phyloP scores from a whole-genome alignment of 2,113 vertebrate species.

The Nanorana parkeri region DNA sequence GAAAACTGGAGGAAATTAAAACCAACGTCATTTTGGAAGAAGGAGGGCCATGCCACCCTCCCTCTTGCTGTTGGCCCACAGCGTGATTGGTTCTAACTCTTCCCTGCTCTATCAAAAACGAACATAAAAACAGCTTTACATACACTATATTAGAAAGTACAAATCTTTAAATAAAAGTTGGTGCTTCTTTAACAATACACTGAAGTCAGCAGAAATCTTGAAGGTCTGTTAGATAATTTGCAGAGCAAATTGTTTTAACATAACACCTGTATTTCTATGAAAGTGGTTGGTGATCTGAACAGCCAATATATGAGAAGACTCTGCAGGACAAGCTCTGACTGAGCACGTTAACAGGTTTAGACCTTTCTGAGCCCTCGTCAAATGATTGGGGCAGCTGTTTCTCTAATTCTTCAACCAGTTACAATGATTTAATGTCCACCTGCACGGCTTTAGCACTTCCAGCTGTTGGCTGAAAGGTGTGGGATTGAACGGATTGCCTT shows the following conservation, averaged over 20 bases:
- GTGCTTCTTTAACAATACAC: neutral
- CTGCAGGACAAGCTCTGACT: neutral
- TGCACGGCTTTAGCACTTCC: slow-evolving; percentile 50
- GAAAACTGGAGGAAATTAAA: too few relatives aligned
- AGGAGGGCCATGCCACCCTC: too few relatives aligned
- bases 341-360: slow-evolving; percentile 27
- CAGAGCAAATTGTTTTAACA: slow-evolving; percentile 15
- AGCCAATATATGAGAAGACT: slow-evolving; percentile 6
- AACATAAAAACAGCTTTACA: too few relatives aligned
- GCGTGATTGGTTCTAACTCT: too few relatives aligned
- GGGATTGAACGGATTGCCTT: slow-evolving; percentile 42
- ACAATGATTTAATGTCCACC: slow-evolving; percentile 49
- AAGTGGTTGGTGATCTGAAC: slow-evolving; percentile 12
- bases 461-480: slow-evolving; percentile 52
- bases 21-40: too few relatives aligned
- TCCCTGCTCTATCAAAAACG: too few relatives aligned
- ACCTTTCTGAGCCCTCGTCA: slow-evolving; percentile 2
- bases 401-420: slow-evolving; percentile 33
- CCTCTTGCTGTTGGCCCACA: too few relatives aligned
- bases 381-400: slow-evolving; percentile 52
- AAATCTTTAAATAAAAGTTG: too few relatives aligned
- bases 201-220: neutral
- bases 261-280: slow-evolving; percentile 29
- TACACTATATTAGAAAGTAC: too few relatives aligned
- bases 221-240: slow-evolving; percentile 9